Percentiles rank a stretch among this genome's conserved stretches.
Conservation (phyloP, 2,113 vertebrate genomes). For the Gobiocypris rarus region DNA sequence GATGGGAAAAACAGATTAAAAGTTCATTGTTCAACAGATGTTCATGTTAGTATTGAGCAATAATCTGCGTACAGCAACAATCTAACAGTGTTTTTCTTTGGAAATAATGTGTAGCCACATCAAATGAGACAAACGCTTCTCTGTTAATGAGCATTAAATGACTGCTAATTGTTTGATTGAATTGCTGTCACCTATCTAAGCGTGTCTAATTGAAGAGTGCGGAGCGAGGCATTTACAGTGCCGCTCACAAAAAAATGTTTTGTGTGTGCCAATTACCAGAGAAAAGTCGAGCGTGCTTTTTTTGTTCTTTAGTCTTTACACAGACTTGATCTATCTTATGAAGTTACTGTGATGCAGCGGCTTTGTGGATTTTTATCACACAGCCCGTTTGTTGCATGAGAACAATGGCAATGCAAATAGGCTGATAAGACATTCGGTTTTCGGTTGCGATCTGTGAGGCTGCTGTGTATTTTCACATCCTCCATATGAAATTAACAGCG, state of each 20-base stretch:
- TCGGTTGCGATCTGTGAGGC: background rate
- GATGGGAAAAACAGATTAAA: background rate
- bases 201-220: slow-evolving; percentile 69
- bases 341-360: slow-evolving; percentile 5
- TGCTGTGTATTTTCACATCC: background rate
- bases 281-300: slow-evolving; percentile 25
- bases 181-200: slow-evolving; percentile 75
- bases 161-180: slow-evolving; percentile 79
- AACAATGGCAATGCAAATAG: slow-evolving; percentile 40
- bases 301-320: slow-evolving; percentile 44
- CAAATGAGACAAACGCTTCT: slow-evolving; percentile 75
- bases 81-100: slow-evolving; percentile 65
- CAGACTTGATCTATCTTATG: slow-evolving; percentile 46
- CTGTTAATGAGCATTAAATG: slow-evolving; percentile 77
- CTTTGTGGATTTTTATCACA: slow-evolving; percentile 47
- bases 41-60: slow-evolving; percentile 43
- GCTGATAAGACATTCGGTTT: slow-evolving; percentile 23
- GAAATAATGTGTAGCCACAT: slow-evolving; percentile 73
- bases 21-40: background rate
- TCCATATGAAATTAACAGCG: background rate
- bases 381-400: slow-evolving; percentile 38
- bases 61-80: slow-evolving; percentile 60
- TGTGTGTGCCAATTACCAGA: slow-evolving; percentile 22
- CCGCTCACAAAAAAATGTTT: slow-evolving; percentile 14
- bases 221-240: slow-evolving; percentile 1